Evolutionary conservation across 1,140 invertebrate species (phyloP), one percentile per base, ranked within the genome.

Genomic region (Zaprionus davidi): DNA sequence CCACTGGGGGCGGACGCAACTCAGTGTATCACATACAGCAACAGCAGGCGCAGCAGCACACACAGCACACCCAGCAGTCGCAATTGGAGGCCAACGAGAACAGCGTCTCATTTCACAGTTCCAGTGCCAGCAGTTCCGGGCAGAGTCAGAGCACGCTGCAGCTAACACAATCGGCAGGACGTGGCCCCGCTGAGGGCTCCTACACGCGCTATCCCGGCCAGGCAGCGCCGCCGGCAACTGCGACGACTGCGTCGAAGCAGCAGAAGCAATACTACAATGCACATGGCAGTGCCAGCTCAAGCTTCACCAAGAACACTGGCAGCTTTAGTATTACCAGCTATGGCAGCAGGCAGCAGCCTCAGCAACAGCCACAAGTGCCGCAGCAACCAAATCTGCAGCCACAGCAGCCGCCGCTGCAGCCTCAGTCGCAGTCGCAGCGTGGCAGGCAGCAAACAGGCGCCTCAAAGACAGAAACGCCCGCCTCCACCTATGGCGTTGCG

Each of bases 241-340:
- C 51, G 3, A 5, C 58, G 13, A 12, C 17, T 2, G 46, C 46
- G 4, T 13, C 20, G 0, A 77, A 73, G 38, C 82, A 82, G 34
- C 85, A 80, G 55, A 86, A 90, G 60, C 85, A 90, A 44, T 90
- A 68, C 55, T 88, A 85, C 51, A 90, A 85, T 65, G 81, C 79
- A n/a, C 85, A 90, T 55, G 85, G 85, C 76, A 90, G 57, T 57
- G 78, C 81, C 68, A 90, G 85, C 63, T 76, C 84, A 65, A 87
- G 81, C 15, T 88, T 84, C 36, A 76, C 58, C 41, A 88, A 88
- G 78, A 90, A 90, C 68, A 90, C 65, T 58, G 84, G 84, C 69
- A 88, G 84, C 75, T 88, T 84, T 84, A 88, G 84, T 84, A 90
- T 86, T 82, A 90, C 82, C 41, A 86, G 86, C 57, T 85, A 65